Percentiles rank a stretch among this genome's conserved stretches.
Evolutionary conservation across 2,888 invertebrate genomes (phyloP).

Genomic region (Trissoscelio sp.): DNA sequence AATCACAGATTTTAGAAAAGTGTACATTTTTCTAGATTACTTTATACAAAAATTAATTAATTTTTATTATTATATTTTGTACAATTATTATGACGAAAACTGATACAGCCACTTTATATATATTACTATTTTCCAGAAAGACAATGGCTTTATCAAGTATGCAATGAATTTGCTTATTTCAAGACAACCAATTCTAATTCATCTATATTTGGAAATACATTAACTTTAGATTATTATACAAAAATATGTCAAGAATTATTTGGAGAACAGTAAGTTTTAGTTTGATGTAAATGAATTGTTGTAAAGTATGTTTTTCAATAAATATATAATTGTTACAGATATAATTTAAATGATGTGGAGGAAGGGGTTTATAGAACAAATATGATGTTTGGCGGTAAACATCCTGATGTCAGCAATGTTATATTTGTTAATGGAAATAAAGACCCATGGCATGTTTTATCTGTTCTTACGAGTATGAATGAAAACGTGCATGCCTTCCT

Average conservation of each 20-base stretch:
- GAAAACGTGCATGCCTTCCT: background rate
- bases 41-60: background rate
- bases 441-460: constrained; percentile 86
- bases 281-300: too few relatives aligned
- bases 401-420: constrained; percentile 85
- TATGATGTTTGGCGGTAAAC: constrained; percentile 51
- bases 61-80: background rate
- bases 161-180: constrained; percentile 94
- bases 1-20: too few relatives aligned
- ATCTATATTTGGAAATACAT: constrained; percentile 86
- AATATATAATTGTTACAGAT: background rate
- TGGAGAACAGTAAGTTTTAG: constrained; percentile 72
- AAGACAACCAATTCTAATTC: constrained; percentile 87
- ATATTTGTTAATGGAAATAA: constrained; percentile 86
- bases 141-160: constrained; percentile 93
- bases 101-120: too few relatives aligned
- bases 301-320: background rate
- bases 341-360: background rate
- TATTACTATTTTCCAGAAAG: constrained; percentile 79
- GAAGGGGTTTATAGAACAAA: background rate
- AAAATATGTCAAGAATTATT: background rate
- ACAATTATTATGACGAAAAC: too few relatives aligned
- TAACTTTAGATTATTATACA: constrained; percentile 84
- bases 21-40: too few relatives aligned
- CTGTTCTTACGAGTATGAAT: constrained; percentile 83